Evolutionary conservation across 2,797 vertebrate species (phyloP).

Genomic region (Neostethus bicornis): DNA sequence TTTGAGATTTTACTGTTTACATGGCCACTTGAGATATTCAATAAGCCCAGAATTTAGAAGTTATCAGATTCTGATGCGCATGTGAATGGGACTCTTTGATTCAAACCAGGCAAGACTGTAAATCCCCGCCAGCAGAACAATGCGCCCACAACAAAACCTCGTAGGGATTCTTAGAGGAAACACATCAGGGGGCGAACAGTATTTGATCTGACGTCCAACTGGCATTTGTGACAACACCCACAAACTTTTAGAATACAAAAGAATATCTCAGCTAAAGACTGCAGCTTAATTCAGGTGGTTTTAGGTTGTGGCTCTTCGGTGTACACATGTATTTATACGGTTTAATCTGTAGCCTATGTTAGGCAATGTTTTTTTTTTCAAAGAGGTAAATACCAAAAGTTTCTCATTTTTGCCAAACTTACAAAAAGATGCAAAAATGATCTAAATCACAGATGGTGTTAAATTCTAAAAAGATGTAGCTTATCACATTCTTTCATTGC

Average conservation of each 20-base stretch:
- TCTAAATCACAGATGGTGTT: no score
- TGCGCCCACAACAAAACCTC: neutral
- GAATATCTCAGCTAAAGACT: neutral
- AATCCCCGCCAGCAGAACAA: neutral
- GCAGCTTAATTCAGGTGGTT: slow-evolving; percentile 1
- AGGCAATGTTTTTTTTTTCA: slow-evolving; percentile 21
- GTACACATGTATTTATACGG: neutral
- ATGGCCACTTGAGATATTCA: neutral
- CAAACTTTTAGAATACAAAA: neutral
- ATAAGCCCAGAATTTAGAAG: neutral
- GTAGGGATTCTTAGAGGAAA: neutral
- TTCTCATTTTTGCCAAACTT: neutral
- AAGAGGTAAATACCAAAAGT: neutral
- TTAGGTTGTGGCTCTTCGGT: slow-evolving; percentile 1
- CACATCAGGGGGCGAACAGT: neutral
- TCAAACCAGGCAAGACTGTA: neutral
- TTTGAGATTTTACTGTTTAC: neutral
- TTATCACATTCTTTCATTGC: neutral
- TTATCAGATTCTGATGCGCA: neutral
- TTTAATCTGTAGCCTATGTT: slow-evolving; percentile 43
- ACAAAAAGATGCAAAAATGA: neutral
- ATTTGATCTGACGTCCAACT: neutral
- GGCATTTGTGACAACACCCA: neutral
- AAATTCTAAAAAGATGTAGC: neutral
- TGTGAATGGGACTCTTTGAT: slow-evolving; percentile 3